Base-by-base conservation (phyloP, 2,888 invertebrate genomes). In the Fragum whitleyi region DNA sequence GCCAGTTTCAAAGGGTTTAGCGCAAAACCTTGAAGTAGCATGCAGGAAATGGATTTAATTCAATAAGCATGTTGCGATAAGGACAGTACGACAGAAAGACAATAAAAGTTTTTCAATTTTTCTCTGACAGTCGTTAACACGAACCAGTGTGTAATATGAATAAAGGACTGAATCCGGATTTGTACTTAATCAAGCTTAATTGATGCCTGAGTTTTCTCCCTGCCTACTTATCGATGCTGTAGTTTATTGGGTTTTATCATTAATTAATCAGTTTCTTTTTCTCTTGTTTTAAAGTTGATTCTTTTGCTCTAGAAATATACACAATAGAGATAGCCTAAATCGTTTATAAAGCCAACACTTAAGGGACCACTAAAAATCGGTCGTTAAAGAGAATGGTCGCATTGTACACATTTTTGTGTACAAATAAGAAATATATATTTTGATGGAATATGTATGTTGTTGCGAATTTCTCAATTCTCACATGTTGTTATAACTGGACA, bases 101-200 rank as follows among this genome's bases (percentile, higher is more conserved):
- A 65, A 65, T 65, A 65, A 42, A 65, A 39, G 65, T 65, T 65
- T 61, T 61, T 61, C 61, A 61, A 32, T 61, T 67, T 47, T 69
- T 53, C 53, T 21, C 69, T 47, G n/a, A 11, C 29, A 26, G 28
- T 65, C 42, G 42, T 76, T 61, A 59, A 36, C 75, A 76, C 69
- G 75, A 47, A 76, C 42, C 26, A 39, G 28, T 23, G 53, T 77
- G 77, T 77, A 77, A 77, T 72, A 57, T 72, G 71, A 77, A 62
- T 77, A 77, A 77, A 77, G 77, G 67, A 71, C 65, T 36, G 23
- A 53, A 23, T 77, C 77, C 77, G 59, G 67, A 68, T 68, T 75
- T 29, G 57, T 57, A 42, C 16, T 59, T 75, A 68, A 75, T 74
- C 74, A 74, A 32, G 16, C 32, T 23, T 74, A 65, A 74, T 67